These are phyloP conservation scores for Sogatella furcifera DNA, from an alignment of 1,140 invertebrate genomes.

Conservation along the genomic window DNA sequence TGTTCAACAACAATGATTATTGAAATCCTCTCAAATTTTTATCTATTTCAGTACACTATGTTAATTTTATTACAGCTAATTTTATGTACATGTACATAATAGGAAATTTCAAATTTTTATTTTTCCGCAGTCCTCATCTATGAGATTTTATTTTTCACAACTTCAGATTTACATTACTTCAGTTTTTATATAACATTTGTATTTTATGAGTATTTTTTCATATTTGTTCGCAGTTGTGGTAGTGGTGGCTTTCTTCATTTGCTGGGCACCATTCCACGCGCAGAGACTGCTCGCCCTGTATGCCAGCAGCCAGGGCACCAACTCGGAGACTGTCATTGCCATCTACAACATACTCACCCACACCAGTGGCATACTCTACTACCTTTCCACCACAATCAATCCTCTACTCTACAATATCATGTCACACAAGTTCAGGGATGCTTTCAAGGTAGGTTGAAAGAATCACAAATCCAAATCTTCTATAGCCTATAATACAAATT, in stretches of 20 bases:
- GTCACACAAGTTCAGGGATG: slow-evolving; percentile 75
- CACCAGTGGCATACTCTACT: slow-evolving; percentile 69
- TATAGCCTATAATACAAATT: too few species aligned
- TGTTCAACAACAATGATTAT: too few species aligned
- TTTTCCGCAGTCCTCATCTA: too few species aligned
- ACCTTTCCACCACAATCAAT: slow-evolving; percentile 72
- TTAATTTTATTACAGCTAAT: too few species aligned
- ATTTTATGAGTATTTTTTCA: neutral
- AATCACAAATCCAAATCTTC: neutral
- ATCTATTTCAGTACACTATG: too few species aligned
- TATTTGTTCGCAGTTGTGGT: slow-evolving; percentile 68
- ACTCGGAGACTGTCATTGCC: slow-evolving; percentile 30
- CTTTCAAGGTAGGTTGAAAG: slow-evolving; percentile 54
- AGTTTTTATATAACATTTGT: too few species aligned
- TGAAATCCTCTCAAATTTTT: too few species aligned
- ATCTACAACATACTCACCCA: slow-evolving; percentile 56
- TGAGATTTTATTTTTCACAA: too few species aligned
- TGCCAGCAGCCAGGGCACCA: slow-evolving; percentile 35
- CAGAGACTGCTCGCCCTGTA: slow-evolving; percentile 71
- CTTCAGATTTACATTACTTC: too few species aligned
- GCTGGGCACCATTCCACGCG: slow-evolving; percentile 90
- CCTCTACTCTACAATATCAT: slow-evolving; percentile 76
- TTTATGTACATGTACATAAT: too few species aligned
- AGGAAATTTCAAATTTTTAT: too few species aligned
- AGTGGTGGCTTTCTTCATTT: slow-evolving; percentile 86